Conservation (phyloP, 2,888 invertebrate genomes). For the Pandemis cinnamomeana region DNA sequence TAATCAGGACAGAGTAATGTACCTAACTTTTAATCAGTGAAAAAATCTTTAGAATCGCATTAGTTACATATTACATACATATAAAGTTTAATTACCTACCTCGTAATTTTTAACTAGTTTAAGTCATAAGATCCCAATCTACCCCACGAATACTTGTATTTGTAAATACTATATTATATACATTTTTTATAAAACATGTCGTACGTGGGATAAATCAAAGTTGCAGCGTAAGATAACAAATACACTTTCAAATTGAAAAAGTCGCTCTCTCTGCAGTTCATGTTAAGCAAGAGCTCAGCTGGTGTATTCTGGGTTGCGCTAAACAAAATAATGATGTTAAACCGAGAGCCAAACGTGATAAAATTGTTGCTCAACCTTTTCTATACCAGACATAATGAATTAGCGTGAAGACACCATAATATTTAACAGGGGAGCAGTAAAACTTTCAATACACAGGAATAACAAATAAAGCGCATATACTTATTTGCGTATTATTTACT, state of each 20-base stretch:
- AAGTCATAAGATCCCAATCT: no score
- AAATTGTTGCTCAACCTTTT: conserved; percentile 1
- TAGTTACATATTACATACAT: no score
- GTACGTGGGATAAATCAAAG: not conserved
- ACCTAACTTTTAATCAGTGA: no score
- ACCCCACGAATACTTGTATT: no score
- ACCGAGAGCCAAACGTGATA: not conserved
- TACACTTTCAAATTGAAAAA: not conserved
- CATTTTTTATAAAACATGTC: no score
- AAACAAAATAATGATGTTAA: conserved; percentile 6
- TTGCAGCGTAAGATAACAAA: not conserved
- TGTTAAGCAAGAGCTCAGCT: not conserved
- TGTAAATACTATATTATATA: no score
- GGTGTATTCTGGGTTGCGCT: not conserved
- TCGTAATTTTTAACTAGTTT: no score
- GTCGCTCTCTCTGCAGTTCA: not conserved
- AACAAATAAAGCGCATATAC: conserved; percentile 41
- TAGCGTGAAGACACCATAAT: conserved; percentile 25
- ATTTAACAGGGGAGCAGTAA: conserved; percentile 33
- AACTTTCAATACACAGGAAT: conserved; percentile 37
- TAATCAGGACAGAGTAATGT: no score
- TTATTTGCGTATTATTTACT: conserved; percentile 53
- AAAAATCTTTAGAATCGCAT: no score
- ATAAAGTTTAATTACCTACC: no score
- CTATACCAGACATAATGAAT: conserved; percentile 11